Evolutionary conservation across 2,113 vertebrate species (phyloP).

Genomic region (Lagopus muta): DNA sequence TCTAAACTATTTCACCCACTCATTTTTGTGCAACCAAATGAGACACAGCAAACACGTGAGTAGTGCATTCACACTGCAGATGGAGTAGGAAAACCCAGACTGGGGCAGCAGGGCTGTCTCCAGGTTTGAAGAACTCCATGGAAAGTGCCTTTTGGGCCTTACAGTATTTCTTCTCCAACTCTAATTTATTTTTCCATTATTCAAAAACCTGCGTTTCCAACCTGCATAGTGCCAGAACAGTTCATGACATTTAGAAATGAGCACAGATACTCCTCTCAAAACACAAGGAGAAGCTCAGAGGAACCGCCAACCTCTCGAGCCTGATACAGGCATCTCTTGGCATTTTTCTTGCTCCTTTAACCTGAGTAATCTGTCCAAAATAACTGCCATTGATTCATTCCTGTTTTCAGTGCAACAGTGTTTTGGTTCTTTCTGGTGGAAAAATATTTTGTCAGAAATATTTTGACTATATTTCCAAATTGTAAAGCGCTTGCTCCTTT

Average conservation of each 20-base stretch:
- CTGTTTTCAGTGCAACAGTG: conserved; percentile 16
- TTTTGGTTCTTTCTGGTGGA: conserved; percentile 3
- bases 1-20: conserved; percentile 66
- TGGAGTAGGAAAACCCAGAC: not conserved
- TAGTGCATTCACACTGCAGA: not conserved
- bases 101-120: not conserved
- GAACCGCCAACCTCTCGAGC: not conserved
- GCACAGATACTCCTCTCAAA: not conserved
- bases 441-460: conserved; percentile 54
- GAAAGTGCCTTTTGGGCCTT: not conserved
- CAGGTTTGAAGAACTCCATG: not conserved
- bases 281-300: not conserved
- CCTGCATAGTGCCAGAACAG: not conserved
- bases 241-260: not conserved
- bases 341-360: not conserved
- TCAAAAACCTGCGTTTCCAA: not conserved
- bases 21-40: conserved; percentile 63
- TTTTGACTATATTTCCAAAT: conserved; percentile 59
- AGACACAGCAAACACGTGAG: conserved; percentile 43
- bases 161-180: not conserved
- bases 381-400: not conserved
- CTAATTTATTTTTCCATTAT: not conserved
- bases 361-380: not conserved
- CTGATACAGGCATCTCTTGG: not conserved
- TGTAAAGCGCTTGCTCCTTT: not conserved